Percentiles rank a stretch among this genome's conserved stretches.
These are phyloP conservation scores for Galbula dea DNA, from an alignment of 2,113 vertebrate genomes.

Conservation along the genomic window DNA sequence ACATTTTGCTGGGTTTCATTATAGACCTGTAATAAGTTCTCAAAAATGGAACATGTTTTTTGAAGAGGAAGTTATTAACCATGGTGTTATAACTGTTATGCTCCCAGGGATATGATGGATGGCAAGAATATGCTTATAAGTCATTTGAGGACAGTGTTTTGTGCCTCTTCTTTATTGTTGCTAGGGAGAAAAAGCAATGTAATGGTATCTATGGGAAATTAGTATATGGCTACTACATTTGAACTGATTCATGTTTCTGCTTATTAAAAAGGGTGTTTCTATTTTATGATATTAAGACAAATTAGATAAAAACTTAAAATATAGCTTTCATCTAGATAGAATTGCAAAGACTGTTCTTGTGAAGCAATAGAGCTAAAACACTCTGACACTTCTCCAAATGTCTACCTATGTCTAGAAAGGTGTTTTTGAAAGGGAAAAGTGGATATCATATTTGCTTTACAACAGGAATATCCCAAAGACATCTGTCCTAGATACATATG, in stretches of 20 bases:
- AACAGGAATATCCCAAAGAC: not conserved
- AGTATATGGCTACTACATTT: not conserved
- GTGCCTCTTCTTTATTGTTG: not conserved
- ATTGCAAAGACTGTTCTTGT: not conserved
- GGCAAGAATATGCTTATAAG: not conserved
- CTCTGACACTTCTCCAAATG: not conserved
- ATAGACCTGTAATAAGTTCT: not conserved
- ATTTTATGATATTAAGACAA: not conserved
- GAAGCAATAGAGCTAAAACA: not conserved
- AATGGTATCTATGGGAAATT: not conserved
- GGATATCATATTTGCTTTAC: not conserved
- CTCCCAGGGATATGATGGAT: not conserved
- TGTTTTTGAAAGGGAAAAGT: not conserved
- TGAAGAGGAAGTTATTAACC: conserved; percentile 23
- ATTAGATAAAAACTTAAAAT: not conserved
- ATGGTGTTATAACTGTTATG: not conserved
- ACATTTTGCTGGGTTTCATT: conserved; percentile 14
- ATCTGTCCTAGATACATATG: not conserved
- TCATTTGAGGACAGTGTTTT: not conserved
- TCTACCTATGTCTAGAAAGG: not conserved
- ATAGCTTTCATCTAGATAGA: not conserved
- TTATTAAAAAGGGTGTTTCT: not conserved
- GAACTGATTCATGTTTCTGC: not conserved
- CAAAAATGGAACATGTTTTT: conserved; percentile 29
- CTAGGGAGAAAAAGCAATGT: not conserved